A percentile compares a stretch with the other conserved stretches of the same genome.
phyloP scores from a whole-genome alignment of 2,888 invertebrate species.

The Drosophila rubida region DNA sequence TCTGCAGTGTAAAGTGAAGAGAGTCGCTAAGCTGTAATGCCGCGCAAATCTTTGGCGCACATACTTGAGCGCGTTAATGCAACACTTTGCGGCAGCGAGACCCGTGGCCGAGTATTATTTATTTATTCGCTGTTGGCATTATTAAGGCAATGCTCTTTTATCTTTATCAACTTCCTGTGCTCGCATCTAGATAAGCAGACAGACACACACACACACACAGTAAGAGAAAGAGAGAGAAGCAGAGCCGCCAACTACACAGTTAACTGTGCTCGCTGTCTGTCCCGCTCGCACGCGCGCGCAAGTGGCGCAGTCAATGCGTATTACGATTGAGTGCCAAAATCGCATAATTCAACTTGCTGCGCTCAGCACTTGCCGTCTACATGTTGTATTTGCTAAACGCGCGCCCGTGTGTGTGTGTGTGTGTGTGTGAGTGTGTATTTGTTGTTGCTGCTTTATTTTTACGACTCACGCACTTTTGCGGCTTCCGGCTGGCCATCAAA shows the following conservation, averaged over 20 bases:
- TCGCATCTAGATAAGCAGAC: background rate
- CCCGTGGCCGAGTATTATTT: conserved; percentile 7
- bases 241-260: conserved; percentile 29
- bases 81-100: background rate
- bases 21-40: background rate
- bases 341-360: conserved; percentile 71
- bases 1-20: too few relatives aligned
- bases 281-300: background rate
- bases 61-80: conserved; percentile 6
- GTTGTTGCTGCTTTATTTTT: conserved; percentile 67
- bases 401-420: conserved; percentile 7
- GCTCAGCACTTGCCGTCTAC: conserved; percentile 35
- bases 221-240: too few relatives aligned
- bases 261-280: background rate
- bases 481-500: conserved; percentile 78
- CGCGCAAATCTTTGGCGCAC: background rate
- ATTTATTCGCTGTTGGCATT: conserved; percentile 15
- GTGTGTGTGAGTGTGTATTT: conserved; percentile 19
- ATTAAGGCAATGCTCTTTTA: conserved; percentile 28
- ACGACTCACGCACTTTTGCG: conserved; percentile 79
- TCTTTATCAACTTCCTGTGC: conserved; percentile 4
- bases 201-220: too few relatives aligned
- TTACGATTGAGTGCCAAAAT: conserved; percentile 72
- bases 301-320: conserved; percentile 31
- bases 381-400: conserved; percentile 6